Conservation (phyloP, 2,113 vertebrate species). For the Chamaea fasciata region DNA sequence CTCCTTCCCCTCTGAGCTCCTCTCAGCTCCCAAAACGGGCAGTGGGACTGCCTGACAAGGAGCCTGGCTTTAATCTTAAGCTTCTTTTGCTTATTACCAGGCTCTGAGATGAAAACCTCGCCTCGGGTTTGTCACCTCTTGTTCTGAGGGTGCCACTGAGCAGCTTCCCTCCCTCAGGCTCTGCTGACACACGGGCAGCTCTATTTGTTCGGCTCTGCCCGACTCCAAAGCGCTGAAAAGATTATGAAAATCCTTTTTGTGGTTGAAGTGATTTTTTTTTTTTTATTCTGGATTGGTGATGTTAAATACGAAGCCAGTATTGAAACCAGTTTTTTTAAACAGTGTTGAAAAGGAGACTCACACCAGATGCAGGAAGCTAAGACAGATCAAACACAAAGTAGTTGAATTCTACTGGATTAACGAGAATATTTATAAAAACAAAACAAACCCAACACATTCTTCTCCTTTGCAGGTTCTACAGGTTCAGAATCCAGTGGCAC, state of each 20-base stretch:
- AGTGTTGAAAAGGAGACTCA: neutral
- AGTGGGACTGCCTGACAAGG: neutral
- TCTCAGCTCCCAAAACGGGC: neutral
- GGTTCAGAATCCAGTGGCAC: neutral
- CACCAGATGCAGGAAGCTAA: neutral
- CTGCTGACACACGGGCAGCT: neutral
- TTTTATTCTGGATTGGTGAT: neutral
- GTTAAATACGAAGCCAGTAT: neutral
- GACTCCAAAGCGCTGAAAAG: neutral
- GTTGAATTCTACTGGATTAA: neutral
- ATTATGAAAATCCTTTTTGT: neutral
- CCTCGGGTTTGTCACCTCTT: neutral
- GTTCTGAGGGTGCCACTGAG: neutral
- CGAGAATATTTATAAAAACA: neutral
- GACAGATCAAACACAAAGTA: neutral
- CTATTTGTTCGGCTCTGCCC: neutral
- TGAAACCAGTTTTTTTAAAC: neutral
- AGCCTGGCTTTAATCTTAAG: slow-evolving; percentile 2
- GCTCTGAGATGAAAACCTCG: neutral
- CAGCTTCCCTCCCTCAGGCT: neutral
- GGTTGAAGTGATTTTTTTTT: neutral
- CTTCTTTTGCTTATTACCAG: neutral
- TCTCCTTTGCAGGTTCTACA: slow-evolving; percentile 37
- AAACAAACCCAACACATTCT: neutral
- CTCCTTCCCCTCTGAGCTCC: neutral